Evolutionary conservation across 2,113 vertebrate species (phyloP), one percentile per base, ranked within the genome.

Genomic region (Heloderma charlesbogerti): DNA sequence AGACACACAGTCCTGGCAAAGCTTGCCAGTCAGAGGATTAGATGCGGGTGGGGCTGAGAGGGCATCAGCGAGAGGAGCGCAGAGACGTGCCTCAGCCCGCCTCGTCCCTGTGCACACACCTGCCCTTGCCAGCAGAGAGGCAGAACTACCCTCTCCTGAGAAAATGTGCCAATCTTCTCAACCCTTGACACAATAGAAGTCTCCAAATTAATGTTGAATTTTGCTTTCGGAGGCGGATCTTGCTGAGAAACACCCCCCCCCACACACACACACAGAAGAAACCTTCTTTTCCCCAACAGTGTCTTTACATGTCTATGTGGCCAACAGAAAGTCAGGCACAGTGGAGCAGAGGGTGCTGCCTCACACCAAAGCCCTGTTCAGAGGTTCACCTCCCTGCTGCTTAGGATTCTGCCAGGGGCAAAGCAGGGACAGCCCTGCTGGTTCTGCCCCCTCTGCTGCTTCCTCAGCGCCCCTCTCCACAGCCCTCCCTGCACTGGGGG

Each of bases 101-200:
- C 75, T 8, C 25, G 6, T 12, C 92, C 91, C 88, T 91, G 87
- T 87, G 86, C 72, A 75, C 16, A 74, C 34, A 37, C 29, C 2
- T 74, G 34, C 71, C 71, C 34, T 37, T 74, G 51, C 51, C 51
- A 54, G 51, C 7, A 12, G 51, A 34, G 3, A 3, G 69, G 3
- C 0, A 10, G 69, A 8, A 34, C 31, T 3, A 0, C 27, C 69
- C 12, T 10, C 31, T 54, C 69, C 69, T 71, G 69, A 71, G 31
- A 71, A 31, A 71, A 34, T 71, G 9, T 10, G 1, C 31, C 12
- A 71, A 18, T 75, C n/a, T 0, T n/a, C 40, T 75, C 72, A 1
- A 20, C 40, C 5, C 27, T 6, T 80, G 10, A 25, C 77, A 29
- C 6, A 34, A 43, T 43, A 79, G 77, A 1, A 79, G 22, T 6